These are phyloP conservation scores for Epizoanthus ramosus DNA, from an alignment of 92 coral and sea anemone species.

Conservation along the genomic window DNA sequence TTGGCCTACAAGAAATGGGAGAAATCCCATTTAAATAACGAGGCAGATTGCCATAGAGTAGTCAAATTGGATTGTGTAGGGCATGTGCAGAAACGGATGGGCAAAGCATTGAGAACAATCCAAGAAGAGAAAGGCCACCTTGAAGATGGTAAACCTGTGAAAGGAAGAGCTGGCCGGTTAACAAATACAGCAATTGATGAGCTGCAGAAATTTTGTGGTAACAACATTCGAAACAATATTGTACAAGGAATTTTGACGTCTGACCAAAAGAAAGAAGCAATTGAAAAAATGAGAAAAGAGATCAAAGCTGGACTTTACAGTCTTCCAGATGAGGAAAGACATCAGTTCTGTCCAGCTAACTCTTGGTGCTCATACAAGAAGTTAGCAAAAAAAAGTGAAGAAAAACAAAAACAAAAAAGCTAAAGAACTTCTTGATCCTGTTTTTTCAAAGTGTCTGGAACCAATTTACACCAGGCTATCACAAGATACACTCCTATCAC, in stretches of 20 bases:
- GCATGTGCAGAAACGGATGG: constrained; percentile 20
- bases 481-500: constrained; percentile 29
- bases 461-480: constrained; percentile 32
- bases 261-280: neutral
- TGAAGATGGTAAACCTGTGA: constrained; percentile 3
- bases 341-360: constrained; percentile 43
- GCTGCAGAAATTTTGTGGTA: neutral
- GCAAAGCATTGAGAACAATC: constrained; percentile 7
- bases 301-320: constrained; percentile 58
- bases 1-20: constrained; percentile 7
- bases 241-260: constrained; percentile 3
- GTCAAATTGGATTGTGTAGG: constrained; percentile 30
- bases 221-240: constrained; percentile 15
- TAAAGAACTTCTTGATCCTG: constrained; percentile 33
- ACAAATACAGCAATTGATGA: neutral
- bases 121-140: constrained; percentile 23
- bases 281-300: neutral
- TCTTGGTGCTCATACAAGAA: constrained; percentile 50
- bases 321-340: constrained; percentile 45
- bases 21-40: neutral
- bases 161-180: neutral
- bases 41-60: neutral
- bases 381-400: constrained; percentile 8
- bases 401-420: constrained; percentile 13
- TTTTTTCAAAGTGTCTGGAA: constrained; percentile 21